Base-by-base conservation (phyloP, 1,140 invertebrate genomes). In the Zaprionus ghesquierei region DNA sequence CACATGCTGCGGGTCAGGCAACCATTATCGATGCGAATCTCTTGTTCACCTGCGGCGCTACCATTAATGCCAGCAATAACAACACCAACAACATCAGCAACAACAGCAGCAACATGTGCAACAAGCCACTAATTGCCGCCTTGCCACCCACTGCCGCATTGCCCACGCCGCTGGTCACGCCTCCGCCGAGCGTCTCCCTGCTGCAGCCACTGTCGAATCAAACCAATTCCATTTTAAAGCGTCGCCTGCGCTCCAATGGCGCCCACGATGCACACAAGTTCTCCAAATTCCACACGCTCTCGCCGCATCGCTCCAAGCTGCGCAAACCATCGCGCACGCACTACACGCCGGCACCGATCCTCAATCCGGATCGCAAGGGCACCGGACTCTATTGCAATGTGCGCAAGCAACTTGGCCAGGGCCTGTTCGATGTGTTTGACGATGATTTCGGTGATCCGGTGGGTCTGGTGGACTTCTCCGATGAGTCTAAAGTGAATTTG, bases 321-420 rank as follows among this genome's bases (percentile, higher is more conserved):
- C 92, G 94, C 46, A 93, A 93, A 38, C 93, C 93, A 5, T 94
- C 93, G 15, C 93, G 94, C 38, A 93, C 94, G 8, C 95, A 95
- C 51, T 98, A 98, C 89, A 99, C 98, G 0, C 98, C 98, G 2
- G 96, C 97, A 29, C 98, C 98, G 0, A 98, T 99, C 79, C 92
- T 99, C 12, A 97, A 97, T 90, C 98, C 98, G 0, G 95, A 96
- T 50, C 94, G 98, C 75, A 95, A 95, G 79, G 97, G 97, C 5
- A 94, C 96, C 1, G 98, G 98, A 1, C 92, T 99, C 0, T 98
- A 98, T 86, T 79, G 79, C 44, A 86, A 70, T 63, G 89, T 92
- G 10, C 80, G 80, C 13, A 91, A 90, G 54, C 69, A 87, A 60
- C 46, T 90, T 13, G 80, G 71, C 4, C 81, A 85, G 23, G 74